These are phyloP conservation scores for Scomber japonicus DNA, from an alignment of 2,113 vertebrate species.

Conservation along the genomic window DNA sequence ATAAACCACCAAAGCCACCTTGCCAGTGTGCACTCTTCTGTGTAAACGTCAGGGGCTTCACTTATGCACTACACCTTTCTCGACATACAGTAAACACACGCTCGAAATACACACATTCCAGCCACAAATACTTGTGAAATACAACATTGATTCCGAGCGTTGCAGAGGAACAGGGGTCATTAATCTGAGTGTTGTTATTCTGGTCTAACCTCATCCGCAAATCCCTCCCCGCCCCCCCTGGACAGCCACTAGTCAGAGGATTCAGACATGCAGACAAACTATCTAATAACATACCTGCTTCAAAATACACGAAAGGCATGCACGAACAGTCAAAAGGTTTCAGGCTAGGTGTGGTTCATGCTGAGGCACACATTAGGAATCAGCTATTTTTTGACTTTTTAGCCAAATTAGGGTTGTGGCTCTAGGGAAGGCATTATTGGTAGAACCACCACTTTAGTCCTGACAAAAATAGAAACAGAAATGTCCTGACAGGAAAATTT, in stretches of 20 bases:
- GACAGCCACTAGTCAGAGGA: slow-evolving; percentile 23
- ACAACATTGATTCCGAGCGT: slow-evolving; percentile 31
- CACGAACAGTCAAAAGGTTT: slow-evolving; percentile 7
- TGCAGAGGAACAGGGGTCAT: slow-evolving; percentile 36
- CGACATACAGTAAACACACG: slow-evolving; percentile 19
- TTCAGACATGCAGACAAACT: slow-evolving; percentile 42
- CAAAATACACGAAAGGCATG: slow-evolving; percentile 26
- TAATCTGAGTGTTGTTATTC: slow-evolving; percentile 61
- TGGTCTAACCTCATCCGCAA: slow-evolving; percentile 50
- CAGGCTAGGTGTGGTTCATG: slow-evolving; percentile 7
- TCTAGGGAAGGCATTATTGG: neutral
- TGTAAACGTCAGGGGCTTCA: slow-evolving; percentile 39
- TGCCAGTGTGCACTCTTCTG: neutral
- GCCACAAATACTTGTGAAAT: slow-evolving; percentile 48
- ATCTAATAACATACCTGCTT: slow-evolving; percentile 35
- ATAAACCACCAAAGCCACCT: slow-evolving; percentile 11
- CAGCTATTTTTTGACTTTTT: slow-evolving; percentile 3
- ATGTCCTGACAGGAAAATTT: too few species aligned
- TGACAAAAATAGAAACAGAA: too few species aligned
- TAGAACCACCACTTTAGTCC: neutral
- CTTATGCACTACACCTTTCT: slow-evolving; percentile 1
- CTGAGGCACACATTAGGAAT: slow-evolving; percentile 32
- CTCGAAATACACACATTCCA: slow-evolving; percentile 36
- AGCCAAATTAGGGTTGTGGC: neutral
- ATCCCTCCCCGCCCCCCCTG: slow-evolving; percentile 21